Evolutionary conservation across 1,140 invertebrate species (phyloP).

Genomic region (Lamellibrachia luymesi): DNA sequence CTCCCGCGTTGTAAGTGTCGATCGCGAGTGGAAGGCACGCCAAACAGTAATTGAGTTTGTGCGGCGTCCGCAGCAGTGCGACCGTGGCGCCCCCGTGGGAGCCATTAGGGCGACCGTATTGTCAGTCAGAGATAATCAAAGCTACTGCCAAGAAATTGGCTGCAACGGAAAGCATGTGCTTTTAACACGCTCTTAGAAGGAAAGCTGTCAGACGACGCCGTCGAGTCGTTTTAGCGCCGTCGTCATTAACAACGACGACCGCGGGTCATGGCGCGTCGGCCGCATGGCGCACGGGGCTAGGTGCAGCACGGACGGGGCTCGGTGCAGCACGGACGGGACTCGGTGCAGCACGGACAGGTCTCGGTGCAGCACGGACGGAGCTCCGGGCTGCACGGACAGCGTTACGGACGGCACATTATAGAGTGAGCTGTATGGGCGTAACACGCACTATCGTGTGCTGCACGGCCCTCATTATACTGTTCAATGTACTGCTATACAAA

Average conservation of each 20-base stretch:
- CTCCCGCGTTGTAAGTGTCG: background rate
- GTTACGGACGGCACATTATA: no score
- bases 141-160: background rate
- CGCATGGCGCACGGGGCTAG: no score
- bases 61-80: background rate
- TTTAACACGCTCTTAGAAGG: constrained; percentile 4
- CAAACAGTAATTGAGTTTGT: background rate
- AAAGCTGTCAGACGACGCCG: background rate
- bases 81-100: background rate
- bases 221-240: background rate
- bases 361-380: no score
- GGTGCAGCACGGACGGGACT: no score
- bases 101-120: background rate
- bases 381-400: no score
- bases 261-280: background rate
- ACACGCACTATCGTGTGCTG: no score
- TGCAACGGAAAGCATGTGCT: background rate
- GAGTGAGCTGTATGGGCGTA: no score
- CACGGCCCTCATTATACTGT: no score
- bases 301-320: no score
- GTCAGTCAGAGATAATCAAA: constrained; percentile 1
- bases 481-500: no score
- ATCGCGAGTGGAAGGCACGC: background rate
- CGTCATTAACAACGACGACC: background rate
- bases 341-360: no score